Conservation (phyloP, 2,797 vertebrate species). For the Halcyon smyrnensis region DNA sequence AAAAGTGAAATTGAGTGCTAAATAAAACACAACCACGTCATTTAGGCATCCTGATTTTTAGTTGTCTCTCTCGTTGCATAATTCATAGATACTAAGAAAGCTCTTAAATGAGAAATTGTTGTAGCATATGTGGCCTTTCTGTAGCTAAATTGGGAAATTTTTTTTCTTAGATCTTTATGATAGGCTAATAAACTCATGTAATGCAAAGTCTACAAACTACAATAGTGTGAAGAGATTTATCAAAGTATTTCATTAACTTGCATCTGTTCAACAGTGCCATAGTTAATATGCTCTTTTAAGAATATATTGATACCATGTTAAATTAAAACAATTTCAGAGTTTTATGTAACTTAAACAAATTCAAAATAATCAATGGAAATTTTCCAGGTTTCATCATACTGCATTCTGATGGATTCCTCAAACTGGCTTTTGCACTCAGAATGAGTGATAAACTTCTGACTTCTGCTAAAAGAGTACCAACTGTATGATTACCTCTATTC, state of each 20-base stretch:
- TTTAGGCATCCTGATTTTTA: background rate
- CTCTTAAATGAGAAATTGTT: background rate
- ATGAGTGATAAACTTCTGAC: background rate
- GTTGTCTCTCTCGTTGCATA: background rate
- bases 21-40: background rate
- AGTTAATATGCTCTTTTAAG: background rate
- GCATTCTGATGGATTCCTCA: background rate
- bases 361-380: background rate
- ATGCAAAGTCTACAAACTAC: background rate
- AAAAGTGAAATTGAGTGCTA: background rate
- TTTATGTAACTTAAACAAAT: background rate
- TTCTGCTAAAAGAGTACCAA: background rate
- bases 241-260: slow-evolving; percentile 9
- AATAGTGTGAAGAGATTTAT: background rate
- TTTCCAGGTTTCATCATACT: background rate
- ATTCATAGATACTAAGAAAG: background rate
- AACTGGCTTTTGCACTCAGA: background rate
- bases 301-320: background rate
- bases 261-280: background rate
- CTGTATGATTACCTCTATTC: background rate
- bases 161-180: slow-evolving; percentile 13
- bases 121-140: background rate
- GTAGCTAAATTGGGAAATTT: background rate
- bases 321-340: background rate
- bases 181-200: background rate